Base-by-base conservation (phyloP, 2,888 invertebrate genomes). In the Apoda limacodes region DNA sequence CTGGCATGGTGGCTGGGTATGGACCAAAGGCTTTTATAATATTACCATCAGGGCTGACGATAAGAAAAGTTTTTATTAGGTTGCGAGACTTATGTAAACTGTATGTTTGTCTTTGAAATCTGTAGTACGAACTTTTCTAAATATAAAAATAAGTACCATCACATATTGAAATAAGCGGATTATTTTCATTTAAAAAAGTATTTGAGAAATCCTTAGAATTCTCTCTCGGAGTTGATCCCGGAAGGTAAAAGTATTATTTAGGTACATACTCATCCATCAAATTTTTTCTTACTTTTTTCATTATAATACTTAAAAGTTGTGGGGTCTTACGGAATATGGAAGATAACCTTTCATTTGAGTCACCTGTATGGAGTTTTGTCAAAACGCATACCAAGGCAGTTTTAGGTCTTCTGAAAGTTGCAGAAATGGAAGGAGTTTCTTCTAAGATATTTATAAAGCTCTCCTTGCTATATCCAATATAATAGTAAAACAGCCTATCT, bases 91-190 rank as follows among this genome's bases (percentile, higher is more conserved):
- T 28, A 28, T 32, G 32, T 13, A 32, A 21, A 19, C 27, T 27
- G 17, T 33, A 33, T 11, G 21, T 19, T 28, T 33, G 19, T 24
- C 25, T 33, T 28, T 30, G 11, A 24, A 33, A 28, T 9, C 6
- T 7, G 25, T 33, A 28, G 11, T 33, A 28, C 5, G 25, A 21
- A 25, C 33, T 33, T 21, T 24, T 33, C 12, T 33, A 21, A 9
- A 33, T 10, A 11, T 33, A 33, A 19, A 28, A 9, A 20, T 28
- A 28, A 13, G 33, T 33, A 10, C 25, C 28, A 11, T 33, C 33
- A 28, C 20, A 28, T 10, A 24, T 25, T 9, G 17, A 13, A 17
- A 28, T 28, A n/a, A 23, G 5, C 5, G 14, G 9, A 19, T 28
- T 25, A 4, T 24, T 20, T 14, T 33, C 6, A 13, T 20, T 13